Conservation (phyloP, 2,113 vertebrate genomes). For the Semicossyphus pulcher region DNA sequence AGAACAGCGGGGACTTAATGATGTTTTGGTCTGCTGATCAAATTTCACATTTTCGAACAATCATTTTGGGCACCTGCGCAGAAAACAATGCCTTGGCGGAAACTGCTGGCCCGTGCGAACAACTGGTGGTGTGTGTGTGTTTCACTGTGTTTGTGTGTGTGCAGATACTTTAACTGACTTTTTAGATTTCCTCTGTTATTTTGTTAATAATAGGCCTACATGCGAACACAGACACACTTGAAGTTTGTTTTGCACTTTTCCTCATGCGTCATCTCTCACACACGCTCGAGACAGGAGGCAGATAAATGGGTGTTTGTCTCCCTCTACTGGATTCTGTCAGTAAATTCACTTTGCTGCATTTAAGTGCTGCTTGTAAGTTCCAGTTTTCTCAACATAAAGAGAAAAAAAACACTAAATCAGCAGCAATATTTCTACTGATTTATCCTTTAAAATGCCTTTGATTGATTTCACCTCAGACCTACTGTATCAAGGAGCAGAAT, state of each 20-base stretch:
- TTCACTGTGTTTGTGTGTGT: not conserved
- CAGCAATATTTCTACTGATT: no score
- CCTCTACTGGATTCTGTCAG: slow-evolving; percentile 69
- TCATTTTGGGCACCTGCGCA: slow-evolving; percentile 89
- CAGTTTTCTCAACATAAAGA: fast-evolving
- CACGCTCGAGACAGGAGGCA: not conserved
- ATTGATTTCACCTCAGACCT: no score
- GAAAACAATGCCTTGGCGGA: slow-evolving; percentile 78
- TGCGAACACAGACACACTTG: not conserved
- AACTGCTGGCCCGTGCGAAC: slow-evolving; percentile 43
- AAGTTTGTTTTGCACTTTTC: slow-evolving; percentile 16
- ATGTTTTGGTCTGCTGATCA: slow-evolving; percentile 88
- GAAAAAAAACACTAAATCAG: no score
- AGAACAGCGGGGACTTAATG: slow-evolving; percentile 82
- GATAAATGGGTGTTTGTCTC: slow-evolving; percentile 67
- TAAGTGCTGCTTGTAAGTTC: not conserved
- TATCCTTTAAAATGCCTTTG: no score
- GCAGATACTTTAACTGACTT: not conserved
- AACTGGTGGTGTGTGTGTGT: not conserved
- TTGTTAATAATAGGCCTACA: slow-evolving; percentile 4
- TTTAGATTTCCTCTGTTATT: not conserved
- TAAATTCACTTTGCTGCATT: slow-evolving; percentile 37
- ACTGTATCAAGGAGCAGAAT: no score
- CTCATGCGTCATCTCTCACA: not conserved
- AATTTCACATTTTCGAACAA: slow-evolving; percentile 83